These are phyloP conservation scores for Natator depressus DNA, from an alignment of 2,113 vertebrate species.

Conservation along the genomic window DNA sequence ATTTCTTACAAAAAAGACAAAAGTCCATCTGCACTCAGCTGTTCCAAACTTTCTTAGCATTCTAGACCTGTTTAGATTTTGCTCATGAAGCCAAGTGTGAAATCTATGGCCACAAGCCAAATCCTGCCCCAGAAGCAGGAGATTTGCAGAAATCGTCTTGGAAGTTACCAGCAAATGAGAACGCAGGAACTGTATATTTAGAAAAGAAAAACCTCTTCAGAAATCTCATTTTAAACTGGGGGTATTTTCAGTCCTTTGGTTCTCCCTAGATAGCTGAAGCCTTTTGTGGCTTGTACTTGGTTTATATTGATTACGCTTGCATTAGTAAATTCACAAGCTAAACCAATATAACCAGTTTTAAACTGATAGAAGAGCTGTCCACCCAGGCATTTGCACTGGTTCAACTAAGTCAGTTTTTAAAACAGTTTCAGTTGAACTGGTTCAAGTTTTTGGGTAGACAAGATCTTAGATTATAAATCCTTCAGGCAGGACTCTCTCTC, in stretches of 20 bases:
- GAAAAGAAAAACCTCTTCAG: not conserved
- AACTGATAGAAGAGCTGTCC: not conserved
- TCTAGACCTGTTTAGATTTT: constrained; percentile 51
- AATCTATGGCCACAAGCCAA: constrained; percentile 38
- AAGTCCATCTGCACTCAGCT: constrained; percentile 62
- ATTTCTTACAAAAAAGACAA: not conserved
- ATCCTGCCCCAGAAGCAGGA: constrained; percentile 9
- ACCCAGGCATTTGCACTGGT: not conserved
- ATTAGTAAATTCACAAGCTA: not conserved
- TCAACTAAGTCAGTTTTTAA: not conserved
- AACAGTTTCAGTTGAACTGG: not conserved
- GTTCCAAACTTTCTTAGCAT: constrained; percentile 2
- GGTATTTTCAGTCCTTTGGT: not conserved
- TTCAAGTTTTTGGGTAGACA: not conserved
- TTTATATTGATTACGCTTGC: not conserved
- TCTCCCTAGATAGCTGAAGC: not conserved
- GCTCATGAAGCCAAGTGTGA: constrained; percentile 34
- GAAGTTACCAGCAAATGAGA: not conserved
- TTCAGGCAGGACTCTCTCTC: not conserved
- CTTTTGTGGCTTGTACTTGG: not conserved
- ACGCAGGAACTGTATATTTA: not conserved
- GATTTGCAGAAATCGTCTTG: not conserved
- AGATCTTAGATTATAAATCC: not conserved
- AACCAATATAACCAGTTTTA: not conserved
- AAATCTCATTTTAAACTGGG: not conserved